Percentiles rank a stretch among this genome's conserved stretches.
Conservation (phyloP, 1,140 invertebrate species). For the Nasonia giraulti region DNA sequence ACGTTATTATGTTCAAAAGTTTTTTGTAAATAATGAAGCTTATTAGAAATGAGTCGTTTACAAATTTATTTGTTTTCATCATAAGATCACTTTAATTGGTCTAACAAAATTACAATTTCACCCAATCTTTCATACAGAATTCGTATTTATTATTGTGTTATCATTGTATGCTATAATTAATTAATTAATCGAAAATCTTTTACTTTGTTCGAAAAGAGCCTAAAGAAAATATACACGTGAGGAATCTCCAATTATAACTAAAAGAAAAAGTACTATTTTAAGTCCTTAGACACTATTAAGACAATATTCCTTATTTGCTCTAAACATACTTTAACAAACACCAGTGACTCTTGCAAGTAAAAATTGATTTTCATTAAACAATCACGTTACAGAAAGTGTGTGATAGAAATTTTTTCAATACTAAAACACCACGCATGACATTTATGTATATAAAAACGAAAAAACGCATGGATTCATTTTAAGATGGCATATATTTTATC, state of each 20-base stretch:
- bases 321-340: slow-evolving; percentile 31
- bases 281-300: slow-evolving; percentile 12
- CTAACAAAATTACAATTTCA: slow-evolving; percentile 51
- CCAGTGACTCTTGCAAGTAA: slow-evolving; percentile 18
- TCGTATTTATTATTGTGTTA: slow-evolving; percentile 12
- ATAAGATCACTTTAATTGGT: slow-evolving; percentile 47
- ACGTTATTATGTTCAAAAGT: slow-evolving; percentile 41
- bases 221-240: slow-evolving; percentile 28
- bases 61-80: slow-evolving; percentile 45
- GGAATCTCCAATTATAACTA: slow-evolving; percentile 16
- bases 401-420: slow-evolving; percentile 12
- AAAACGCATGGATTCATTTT: slow-evolving; percentile 24
- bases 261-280: slow-evolving; percentile 40
- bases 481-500: slow-evolving; percentile 27
- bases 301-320: slow-evolving; percentile 5
- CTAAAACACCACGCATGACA: slow-evolving; percentile 28
- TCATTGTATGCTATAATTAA: slow-evolving; percentile 32
- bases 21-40: slow-evolving; percentile 54
- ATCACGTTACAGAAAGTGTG: slow-evolving; percentile 15
- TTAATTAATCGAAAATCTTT: slow-evolving; percentile 11
- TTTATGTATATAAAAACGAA: slow-evolving; percentile 44
- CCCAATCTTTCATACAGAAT: slow-evolving; percentile 40
- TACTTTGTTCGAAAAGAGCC: slow-evolving; percentile 10
- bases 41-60: slow-evolving; percentile 52
- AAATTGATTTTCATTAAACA: slow-evolving; percentile 23